Evolutionary conservation across 2,113 vertebrate genomes (phyloP).

Genomic region (Antigone vipio): DNA sequence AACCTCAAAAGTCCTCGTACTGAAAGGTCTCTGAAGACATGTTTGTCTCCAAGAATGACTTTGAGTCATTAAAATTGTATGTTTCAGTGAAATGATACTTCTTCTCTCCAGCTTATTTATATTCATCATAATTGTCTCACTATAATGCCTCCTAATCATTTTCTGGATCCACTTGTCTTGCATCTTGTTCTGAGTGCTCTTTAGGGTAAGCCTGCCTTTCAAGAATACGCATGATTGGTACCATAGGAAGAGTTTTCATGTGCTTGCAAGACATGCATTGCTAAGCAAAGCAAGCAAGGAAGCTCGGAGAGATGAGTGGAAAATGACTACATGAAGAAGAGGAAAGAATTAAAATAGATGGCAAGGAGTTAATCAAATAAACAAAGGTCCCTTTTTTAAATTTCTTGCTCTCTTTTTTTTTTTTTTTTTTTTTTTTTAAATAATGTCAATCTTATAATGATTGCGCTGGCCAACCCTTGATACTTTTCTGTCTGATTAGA

Average conservation of each 20-base stretch:
- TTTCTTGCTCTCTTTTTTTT: neutral
- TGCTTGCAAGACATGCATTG: neutral
- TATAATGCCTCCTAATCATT: conserved; percentile 26
- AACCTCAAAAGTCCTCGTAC: neutral
- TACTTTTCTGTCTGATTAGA: neutral
- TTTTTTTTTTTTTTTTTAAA: neutral
- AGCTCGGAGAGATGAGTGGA: neutral
- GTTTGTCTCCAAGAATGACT: conserved; percentile 24
- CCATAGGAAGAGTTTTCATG: neutral
- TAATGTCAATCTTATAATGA: neutral
- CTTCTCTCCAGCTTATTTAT: conserved; percentile 30
- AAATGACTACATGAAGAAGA: neutral
- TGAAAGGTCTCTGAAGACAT: neutral
- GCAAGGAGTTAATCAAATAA: conserved; percentile 42
- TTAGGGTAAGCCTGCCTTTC: conserved; percentile 25
- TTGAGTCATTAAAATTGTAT: conserved; percentile 20
- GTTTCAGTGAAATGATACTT: conserved; percentile 31
- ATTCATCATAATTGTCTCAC: conserved; percentile 14
- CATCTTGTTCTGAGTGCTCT: conserved; percentile 37
- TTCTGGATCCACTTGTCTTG: conserved; percentile 29
- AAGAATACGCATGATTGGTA: conserved; percentile 12
- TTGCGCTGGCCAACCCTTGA: neutral
- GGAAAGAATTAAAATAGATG: neutral
- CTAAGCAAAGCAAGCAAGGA: conserved; percentile 17
- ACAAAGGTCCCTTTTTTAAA: neutral